These are phyloP conservation scores for Eremophila alpestris DNA, from an alignment of 2,797 vertebrate genomes.

Conservation along the genomic window DNA sequence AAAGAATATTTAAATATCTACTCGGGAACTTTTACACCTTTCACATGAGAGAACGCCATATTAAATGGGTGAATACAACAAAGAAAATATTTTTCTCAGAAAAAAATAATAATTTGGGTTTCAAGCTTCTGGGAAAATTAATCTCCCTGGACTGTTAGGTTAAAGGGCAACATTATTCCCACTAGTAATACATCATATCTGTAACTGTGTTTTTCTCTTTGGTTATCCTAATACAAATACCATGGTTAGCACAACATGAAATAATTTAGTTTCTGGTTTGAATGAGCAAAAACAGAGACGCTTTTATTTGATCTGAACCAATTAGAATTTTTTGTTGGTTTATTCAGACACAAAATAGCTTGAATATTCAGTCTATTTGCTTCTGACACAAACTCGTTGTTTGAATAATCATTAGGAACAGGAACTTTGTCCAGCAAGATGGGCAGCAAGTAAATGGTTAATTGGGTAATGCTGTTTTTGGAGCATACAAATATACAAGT, in stretches of 20 bases:
- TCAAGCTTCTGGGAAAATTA: neutral
- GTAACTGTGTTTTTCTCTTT: neutral
- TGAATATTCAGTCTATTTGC: constrained; percentile 1
- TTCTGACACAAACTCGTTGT: neutral
- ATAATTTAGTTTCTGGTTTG: constrained; percentile 20
- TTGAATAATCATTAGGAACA: neutral
- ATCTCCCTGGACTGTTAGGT: neutral
- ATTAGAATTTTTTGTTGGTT: neutral
- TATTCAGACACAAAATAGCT: neutral
- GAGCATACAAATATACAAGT: neutral
- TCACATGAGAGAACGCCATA: neutral
- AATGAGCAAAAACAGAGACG: neutral
- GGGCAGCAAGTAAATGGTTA: neutral
- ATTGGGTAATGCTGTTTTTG: neutral
- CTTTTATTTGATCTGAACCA: constrained; percentile 29
- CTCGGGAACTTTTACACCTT: neutral
- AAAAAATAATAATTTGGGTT: neutral
- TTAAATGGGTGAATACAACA: neutral
- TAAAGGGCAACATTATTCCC: neutral
- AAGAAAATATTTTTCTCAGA: neutral
- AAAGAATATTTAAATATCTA: neutral
- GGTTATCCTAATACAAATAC: neutral
- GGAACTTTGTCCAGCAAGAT: neutral
- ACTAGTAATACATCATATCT: neutral
- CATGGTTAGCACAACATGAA: neutral